These are phyloP conservation scores for Xenentodon cancila DNA, from an alignment of 2,797 vertebrate genomes.

Conservation along the genomic window DNA sequence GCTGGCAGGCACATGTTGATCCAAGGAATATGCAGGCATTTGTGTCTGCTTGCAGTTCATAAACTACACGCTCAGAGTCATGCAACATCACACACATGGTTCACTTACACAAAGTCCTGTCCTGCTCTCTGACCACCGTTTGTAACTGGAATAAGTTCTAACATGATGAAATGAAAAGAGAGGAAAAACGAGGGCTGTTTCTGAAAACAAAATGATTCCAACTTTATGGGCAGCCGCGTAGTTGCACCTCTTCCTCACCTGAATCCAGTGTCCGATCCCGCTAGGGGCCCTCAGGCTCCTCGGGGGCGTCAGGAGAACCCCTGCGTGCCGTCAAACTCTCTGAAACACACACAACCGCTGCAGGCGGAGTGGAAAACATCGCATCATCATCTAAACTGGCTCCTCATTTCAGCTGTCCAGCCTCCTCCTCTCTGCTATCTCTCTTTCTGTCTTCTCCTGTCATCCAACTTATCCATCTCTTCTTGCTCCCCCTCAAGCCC, in stretches of 20 bases:
- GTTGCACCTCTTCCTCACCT: constrained; percentile 69
- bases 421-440: constrained; percentile 56
- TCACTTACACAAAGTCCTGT: constrained; percentile 4
- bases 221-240: not conserved
- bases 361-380: constrained; percentile 67
- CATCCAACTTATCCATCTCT: constrained; percentile 64
- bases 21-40: constrained; percentile 37
- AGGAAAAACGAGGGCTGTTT: too few relatives aligned
- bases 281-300: constrained; percentile 65
- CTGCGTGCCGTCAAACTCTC: constrained; percentile 2
- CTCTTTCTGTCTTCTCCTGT: constrained; percentile 66
- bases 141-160: constrained; percentile 19
- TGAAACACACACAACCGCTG: constrained; percentile 10
- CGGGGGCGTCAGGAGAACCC: constrained; percentile 66
- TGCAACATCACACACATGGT: not conserved
- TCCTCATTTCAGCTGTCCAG: constrained; percentile 61
- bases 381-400: constrained; percentile 64
- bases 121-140: constrained; percentile 11
- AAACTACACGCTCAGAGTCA: constrained; percentile 19
- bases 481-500: constrained; percentile 26
- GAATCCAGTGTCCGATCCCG: constrained; percentile 43
- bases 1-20: constrained; percentile 61
- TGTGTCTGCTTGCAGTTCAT: constrained; percentile 20
- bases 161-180: not conserved
- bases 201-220: too few relatives aligned